Percentiles rank a stretch among this genome's conserved stretches.
Evolutionary conservation across 64 coral and sea anemone genomes (phyloP).

Genomic region (Acropora tenuis): DNA sequence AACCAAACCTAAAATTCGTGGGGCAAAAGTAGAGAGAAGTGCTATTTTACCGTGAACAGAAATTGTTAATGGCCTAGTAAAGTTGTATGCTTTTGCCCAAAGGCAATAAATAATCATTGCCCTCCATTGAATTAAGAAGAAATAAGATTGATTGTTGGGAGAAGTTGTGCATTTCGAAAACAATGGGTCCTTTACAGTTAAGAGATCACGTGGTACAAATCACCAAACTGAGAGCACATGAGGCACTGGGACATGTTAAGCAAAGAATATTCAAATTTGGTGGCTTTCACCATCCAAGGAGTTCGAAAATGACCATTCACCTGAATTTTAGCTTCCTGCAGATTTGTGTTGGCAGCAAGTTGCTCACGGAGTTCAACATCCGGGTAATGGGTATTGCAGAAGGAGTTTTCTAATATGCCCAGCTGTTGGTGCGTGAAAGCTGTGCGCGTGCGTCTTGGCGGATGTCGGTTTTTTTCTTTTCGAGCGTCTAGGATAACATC

Average conservation of each 20-base stretch:
- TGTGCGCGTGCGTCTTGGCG: constrained; percentile 55
- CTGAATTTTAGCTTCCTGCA: constrained; percentile 71
- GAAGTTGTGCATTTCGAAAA: too few relatives aligned
- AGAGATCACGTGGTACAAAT: too few relatives aligned
- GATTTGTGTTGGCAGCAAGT: constrained; percentile 63
- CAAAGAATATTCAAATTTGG: too few relatives aligned
- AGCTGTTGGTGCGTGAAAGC: constrained; percentile 75
- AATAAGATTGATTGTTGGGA: too few relatives aligned
- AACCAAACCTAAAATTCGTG: constrained; percentile 76
- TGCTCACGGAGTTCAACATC: constrained; percentile 70
- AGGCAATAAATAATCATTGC: too few relatives aligned
- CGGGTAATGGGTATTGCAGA: constrained; percentile 74
- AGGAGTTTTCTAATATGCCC: constrained; percentile 55
- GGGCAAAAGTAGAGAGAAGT: not conserved
- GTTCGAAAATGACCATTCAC: not conserved
- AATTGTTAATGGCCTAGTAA: not conserved
- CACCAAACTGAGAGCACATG: too few relatives aligned
- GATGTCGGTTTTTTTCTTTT: constrained; percentile 55
- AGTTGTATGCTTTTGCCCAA: too few relatives aligned
- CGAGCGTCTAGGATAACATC: constrained; percentile 71
- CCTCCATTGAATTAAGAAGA: too few relatives aligned
- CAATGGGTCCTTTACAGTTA: too few relatives aligned
- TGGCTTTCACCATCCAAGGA: too few relatives aligned
- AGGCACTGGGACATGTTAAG: too few relatives aligned
- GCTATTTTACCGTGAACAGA: not conserved